Percentiles rank a stretch among this genome's conserved stretches.
Evolutionary conservation across 2,888 invertebrate species (phyloP).

Genomic region (Blomia tropicalis): DNA sequence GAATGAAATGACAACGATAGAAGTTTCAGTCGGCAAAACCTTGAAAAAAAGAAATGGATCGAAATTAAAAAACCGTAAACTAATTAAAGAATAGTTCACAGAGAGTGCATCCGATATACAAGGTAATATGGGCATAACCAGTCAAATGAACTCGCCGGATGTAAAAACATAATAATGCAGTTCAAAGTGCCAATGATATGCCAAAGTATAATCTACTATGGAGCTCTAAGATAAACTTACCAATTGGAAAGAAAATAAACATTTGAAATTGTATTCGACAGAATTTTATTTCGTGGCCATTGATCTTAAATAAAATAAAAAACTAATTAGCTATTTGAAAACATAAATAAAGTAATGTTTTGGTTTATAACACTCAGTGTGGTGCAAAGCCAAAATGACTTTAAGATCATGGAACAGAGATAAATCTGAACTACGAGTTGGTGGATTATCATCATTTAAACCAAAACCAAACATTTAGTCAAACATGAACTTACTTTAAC

Average conservation of each 20-base stretch:
- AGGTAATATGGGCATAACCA: slow-evolving; percentile 8
- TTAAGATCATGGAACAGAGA: slow-evolving; percentile 7
- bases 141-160: slow-evolving; percentile 5
- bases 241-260: neutral
- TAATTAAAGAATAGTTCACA: neutral
- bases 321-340: neutral
- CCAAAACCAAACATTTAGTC: neutral
- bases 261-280: neutral
- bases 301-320: neutral
- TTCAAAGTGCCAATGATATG: slow-evolving; percentile 16
- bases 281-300: neutral
- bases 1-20: neutral
- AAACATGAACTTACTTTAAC: neutral
- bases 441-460: slow-evolving; percentile 8
- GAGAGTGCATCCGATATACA: slow-evolving; percentile 8
- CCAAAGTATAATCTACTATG: neutral
- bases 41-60: slow-evolving; percentile 6
- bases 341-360: neutral
- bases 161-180: neutral
- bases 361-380: neutral
- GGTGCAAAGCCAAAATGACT: slow-evolving; percentile 12
- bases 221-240: neutral
- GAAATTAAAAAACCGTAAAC: slow-evolving; percentile 16
- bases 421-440: neutral
- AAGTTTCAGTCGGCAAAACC: neutral